Conservation (phyloP, 2,888 invertebrate species). For the Salpingus planirostris region DNA sequence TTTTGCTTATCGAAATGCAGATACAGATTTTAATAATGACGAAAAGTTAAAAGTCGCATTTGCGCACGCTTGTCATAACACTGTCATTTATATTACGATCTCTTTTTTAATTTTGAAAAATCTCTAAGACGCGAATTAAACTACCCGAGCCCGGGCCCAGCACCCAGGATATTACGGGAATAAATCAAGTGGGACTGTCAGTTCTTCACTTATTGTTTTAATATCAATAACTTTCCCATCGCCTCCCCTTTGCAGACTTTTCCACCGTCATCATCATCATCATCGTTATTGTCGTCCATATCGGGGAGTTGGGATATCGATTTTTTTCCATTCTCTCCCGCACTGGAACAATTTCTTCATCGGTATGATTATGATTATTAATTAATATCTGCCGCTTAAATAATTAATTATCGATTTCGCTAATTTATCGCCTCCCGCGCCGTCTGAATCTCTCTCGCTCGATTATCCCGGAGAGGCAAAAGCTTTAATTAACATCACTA, state of each 20-base stretch:
- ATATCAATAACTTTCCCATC: slow-evolving; percentile 29
- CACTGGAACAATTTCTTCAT: slow-evolving; percentile 9
- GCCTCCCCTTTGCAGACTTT: slow-evolving; percentile 2
- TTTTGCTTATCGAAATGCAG: slow-evolving; percentile 36
- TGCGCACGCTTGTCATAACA: slow-evolving; percentile 32
- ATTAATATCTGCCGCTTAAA: slow-evolving; percentile 14
- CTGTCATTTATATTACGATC: slow-evolving; percentile 39
- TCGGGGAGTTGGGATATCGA: too few relatives aligned
- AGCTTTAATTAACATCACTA: too few relatives aligned
- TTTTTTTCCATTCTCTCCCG: too few relatives aligned
- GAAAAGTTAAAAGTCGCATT: slow-evolving; percentile 32
- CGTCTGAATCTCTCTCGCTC: too few relatives aligned
- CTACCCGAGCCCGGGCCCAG: slow-evolving; percentile 24
- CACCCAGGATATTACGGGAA: slow-evolving; percentile 35
- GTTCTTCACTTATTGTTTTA: slow-evolving; percentile 34
- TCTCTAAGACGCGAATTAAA: slow-evolving; percentile 37
- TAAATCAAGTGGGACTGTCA: slow-evolving; percentile 37
- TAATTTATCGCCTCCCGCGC: neutral
- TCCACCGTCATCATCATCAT: too few relatives aligned
- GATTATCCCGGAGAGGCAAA: too few relatives aligned
- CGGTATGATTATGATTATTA: too few relatives aligned
- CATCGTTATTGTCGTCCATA: too few relatives aligned
- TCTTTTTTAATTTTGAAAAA: slow-evolving; percentile 38
- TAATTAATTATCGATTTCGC: slow-evolving; percentile 14
- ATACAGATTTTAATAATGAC: slow-evolving; percentile 38